Conservation (phyloP, 2,888 invertebrate genomes). For the Rhagonycha fulva region DNA sequence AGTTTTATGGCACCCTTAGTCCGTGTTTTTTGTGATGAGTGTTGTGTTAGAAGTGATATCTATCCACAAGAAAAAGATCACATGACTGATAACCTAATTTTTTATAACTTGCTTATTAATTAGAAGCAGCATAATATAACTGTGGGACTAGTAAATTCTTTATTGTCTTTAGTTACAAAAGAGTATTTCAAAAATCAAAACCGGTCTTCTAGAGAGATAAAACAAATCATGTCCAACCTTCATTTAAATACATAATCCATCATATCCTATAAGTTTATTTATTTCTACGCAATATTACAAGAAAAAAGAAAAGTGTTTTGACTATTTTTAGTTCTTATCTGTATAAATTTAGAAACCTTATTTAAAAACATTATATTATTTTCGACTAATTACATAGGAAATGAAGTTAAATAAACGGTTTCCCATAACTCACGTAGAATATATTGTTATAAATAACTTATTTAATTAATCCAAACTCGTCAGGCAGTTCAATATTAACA, state of each 20-base stretch:
- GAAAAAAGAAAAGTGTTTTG: background rate
- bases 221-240: background rate
- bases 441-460: background rate
- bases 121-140: background rate
- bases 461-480: background rate
- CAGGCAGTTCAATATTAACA: background rate
- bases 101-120: too few relatives aligned
- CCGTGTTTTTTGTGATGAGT: too few relatives aligned
- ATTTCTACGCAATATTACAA: background rate
- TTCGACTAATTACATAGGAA: background rate
- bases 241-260: background rate
- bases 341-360: background rate
- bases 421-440: background rate
- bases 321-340: background rate
- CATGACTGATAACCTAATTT: too few relatives aligned
- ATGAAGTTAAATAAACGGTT: background rate
- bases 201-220: background rate
- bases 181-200: background rate
- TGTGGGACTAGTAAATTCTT: background rate
- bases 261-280: background rate
- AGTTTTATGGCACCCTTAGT: too few relatives aligned
- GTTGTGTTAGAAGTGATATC: too few relatives aligned
- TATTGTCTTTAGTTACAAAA: background rate
- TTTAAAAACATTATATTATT: background rate
- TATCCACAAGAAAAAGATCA: too few relatives aligned